Evolutionary conservation across 2,113 vertebrate species (phyloP).

Genomic region (Irena cyanogastra): DNA sequence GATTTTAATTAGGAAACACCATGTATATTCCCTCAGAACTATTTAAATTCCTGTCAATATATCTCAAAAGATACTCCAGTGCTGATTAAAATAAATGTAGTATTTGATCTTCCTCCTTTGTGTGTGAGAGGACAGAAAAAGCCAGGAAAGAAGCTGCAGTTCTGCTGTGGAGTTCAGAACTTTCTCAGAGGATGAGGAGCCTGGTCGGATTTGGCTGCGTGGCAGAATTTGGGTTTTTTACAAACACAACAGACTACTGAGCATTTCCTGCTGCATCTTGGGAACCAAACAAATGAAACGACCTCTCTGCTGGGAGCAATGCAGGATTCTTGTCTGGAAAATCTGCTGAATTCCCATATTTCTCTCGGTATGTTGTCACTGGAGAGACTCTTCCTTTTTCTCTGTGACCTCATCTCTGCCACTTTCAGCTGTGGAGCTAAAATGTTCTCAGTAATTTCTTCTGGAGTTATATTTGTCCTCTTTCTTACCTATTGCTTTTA

Average conservation of each 20-base stretch:
- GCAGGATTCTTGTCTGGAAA: not conserved
- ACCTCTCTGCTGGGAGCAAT: not conserved
- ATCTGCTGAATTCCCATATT: not conserved
- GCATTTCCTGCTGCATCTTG: not conserved
- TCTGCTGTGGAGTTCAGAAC: accelerated
- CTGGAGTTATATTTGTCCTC: not conserved
- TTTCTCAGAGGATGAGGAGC: not conserved
- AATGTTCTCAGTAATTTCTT: not conserved
- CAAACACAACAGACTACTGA: not conserved
- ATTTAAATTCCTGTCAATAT: not conserved
- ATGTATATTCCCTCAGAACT: not conserved
- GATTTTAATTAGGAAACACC: not conserved
- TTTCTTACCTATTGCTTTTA: not conserved
- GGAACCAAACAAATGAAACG: not conserved
- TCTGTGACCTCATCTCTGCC: not conserved
- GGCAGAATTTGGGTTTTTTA: not conserved
- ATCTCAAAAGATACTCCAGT: not conserved
- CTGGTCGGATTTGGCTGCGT: not conserved
- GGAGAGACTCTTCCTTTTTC: not conserved
- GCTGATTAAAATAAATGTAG: not conserved
- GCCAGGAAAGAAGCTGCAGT: not conserved
- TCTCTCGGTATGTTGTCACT: not conserved
- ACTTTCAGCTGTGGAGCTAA: not conserved
- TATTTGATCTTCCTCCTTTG: not conserved
- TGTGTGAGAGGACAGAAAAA: not conserved